Evolutionary conservation across 2,797 vertebrate species (phyloP).

Genomic region (Cheracebus regulus): DNA sequence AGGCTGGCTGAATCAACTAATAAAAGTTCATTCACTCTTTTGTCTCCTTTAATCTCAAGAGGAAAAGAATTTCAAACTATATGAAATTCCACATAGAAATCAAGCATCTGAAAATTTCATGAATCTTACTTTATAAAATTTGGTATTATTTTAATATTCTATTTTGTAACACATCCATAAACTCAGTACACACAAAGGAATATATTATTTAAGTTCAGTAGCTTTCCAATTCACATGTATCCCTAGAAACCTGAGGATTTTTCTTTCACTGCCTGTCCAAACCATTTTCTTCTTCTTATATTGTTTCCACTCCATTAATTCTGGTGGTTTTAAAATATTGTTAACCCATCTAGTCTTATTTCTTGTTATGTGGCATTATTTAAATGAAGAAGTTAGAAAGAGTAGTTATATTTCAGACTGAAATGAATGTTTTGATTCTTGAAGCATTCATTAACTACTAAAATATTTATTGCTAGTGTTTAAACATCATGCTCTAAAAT

Average conservation of each 20-base stretch:
- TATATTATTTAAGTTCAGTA: conserved; percentile 22
- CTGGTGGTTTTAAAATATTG: conserved; percentile 35
- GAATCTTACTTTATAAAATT: neutral
- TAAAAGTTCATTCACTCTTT: neutral
- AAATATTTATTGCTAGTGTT: conserved; percentile 61
- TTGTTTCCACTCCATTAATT: conserved; percentile 17
- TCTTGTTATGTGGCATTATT: conserved; percentile 34
- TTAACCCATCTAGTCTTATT: conserved; percentile 6
- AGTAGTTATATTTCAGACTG: conserved; percentile 40
- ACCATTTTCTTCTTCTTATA: neutral
- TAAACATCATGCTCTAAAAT: conserved; percentile 33
- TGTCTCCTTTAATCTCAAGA: neutral
- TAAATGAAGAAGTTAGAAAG: conserved; percentile 35
- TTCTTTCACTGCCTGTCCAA: conserved; percentile 19
- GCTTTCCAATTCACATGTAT: neutral
- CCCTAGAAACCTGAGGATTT: neutral
- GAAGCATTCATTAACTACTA: conserved; percentile 54
- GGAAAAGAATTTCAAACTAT: neutral
- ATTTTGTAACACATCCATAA: neutral
- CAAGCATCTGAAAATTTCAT: conserved; percentile 1
- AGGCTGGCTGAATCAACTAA: neutral
- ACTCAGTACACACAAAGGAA: neutral
- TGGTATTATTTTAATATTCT: neutral
- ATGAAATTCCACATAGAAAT: neutral
- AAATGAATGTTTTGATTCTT: conserved; percentile 57